phyloP scores from a whole-genome alignment of 2,888 invertebrate species.

The Eulithis testata region DNA sequence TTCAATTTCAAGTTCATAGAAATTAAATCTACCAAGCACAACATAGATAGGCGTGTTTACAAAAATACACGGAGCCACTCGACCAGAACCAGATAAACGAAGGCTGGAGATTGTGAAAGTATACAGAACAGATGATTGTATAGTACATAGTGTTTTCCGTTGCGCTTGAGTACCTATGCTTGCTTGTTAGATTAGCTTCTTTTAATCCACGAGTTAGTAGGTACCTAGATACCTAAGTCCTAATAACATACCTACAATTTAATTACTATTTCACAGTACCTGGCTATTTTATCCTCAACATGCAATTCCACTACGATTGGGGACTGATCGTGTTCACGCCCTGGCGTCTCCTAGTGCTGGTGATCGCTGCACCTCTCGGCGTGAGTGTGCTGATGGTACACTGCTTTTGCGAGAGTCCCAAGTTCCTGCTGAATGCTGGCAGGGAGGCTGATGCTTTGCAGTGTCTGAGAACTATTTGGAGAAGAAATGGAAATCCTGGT shows the following conservation, averaged over 20 bases:
- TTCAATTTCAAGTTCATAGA: too few species aligned
- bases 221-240: too few species aligned
- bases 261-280: conserved; percentile 34
- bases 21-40: too few species aligned
- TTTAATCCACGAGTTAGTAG: too few species aligned
- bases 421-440: conserved; percentile 86
- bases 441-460: conserved; percentile 82
- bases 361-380: conserved; percentile 81
- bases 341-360: conserved; percentile 55
- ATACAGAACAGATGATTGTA: conserved; percentile 14
- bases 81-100: conserved; percentile 8
- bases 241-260: conserved; percentile 21
- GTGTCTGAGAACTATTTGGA: conserved; percentile 83
- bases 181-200: neutral
- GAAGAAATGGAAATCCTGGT: conserved; percentile 69
- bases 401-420: conserved; percentile 88
- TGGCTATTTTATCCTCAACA: conserved; percentile 48
- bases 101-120: conserved; percentile 34
- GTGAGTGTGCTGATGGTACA: conserved; percentile 80
- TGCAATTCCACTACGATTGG: conserved; percentile 47
- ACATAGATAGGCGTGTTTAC: neutral
- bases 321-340: conserved; percentile 51
- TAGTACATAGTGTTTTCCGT: neutral
- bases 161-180: conserved; percentile 2
- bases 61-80: neutral